Conservation (phyloP, 2,888 invertebrate genomes). For the Hypercompe scribonia region DNA sequence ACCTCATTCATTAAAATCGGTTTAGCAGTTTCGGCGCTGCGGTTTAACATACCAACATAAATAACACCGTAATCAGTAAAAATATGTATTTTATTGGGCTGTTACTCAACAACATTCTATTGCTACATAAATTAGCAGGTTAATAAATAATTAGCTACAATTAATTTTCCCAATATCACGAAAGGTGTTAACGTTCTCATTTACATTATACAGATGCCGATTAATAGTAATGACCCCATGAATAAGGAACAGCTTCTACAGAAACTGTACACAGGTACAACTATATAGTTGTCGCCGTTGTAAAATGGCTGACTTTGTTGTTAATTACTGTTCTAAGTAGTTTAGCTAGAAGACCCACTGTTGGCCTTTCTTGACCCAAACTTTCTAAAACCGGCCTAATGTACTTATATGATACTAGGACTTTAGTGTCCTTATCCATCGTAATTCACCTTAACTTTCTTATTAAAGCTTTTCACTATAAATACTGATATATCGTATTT, state of each 20-base stretch:
- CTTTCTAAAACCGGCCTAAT: not conserved
- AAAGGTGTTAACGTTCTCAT: not conserved
- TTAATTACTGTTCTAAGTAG: not conserved
- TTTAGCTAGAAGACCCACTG: not conserved
- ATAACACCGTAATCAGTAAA: too few relatives aligned
- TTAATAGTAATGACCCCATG: not conserved
- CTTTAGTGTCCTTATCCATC: not conserved
- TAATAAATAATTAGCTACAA: not conserved
- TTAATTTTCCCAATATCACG: not conserved
- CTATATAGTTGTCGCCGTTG: not conserved
- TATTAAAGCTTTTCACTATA: not conserved
- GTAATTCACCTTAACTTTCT: not conserved
- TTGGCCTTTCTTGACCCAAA: constrained; percentile 5
- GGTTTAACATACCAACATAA: too few relatives aligned
- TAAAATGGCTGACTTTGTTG: constrained; percentile 1
- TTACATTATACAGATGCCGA: not conserved
- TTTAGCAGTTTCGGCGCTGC: too few relatives aligned
- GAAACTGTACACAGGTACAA: not conserved
- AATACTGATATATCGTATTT: not conserved
- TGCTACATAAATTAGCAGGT: not conserved
- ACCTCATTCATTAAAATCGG: too few relatives aligned
- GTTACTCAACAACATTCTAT: not conserved
- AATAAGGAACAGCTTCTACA: not conserved
- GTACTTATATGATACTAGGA: not conserved
- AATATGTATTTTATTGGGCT: not conserved